These are phyloP conservation scores for Aphelocoma coerulescens DNA, from an alignment of 2,113 vertebrate genomes.

Conservation along the genomic window DNA sequence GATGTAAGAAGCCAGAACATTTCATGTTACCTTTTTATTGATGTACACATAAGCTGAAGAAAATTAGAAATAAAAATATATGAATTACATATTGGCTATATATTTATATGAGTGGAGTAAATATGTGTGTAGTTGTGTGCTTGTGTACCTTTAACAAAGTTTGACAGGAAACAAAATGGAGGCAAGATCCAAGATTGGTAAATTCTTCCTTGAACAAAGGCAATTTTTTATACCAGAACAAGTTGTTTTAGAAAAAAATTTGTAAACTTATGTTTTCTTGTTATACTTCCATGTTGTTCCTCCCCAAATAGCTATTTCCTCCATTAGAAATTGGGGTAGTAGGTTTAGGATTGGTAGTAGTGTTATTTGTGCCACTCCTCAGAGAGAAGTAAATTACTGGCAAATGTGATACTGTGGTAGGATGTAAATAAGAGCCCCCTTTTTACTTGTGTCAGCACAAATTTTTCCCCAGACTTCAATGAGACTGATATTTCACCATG, in stretches of 20 bases:
- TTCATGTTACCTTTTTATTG: background rate
- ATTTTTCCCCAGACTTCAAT: background rate
- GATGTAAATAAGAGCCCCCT: background rate
- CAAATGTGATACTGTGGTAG: background rate
- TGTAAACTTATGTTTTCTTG: background rate
- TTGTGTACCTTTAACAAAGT: background rate
- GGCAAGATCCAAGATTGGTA: background rate
- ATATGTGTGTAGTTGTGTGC: background rate
- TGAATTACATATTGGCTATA: background rate
- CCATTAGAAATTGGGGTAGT: background rate
- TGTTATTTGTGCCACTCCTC: background rate
- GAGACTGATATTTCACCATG: background rate
- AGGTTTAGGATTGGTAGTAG: background rate
- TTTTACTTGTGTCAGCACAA: slow-evolving; percentile 7
- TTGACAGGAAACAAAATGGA: background rate
- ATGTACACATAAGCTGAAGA: background rate
- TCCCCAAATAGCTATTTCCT: background rate
- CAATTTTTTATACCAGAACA: background rate
- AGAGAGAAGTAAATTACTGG: background rate
- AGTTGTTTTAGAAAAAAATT: background rate
- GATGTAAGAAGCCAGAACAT: background rate
- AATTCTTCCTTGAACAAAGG: background rate
- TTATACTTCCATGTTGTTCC: background rate
- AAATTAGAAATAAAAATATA: background rate
- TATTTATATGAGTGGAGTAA: background rate